Conservation (phyloP, 2,797 vertebrate genomes). For the Pseudochaenichthys georgianus region DNA sequence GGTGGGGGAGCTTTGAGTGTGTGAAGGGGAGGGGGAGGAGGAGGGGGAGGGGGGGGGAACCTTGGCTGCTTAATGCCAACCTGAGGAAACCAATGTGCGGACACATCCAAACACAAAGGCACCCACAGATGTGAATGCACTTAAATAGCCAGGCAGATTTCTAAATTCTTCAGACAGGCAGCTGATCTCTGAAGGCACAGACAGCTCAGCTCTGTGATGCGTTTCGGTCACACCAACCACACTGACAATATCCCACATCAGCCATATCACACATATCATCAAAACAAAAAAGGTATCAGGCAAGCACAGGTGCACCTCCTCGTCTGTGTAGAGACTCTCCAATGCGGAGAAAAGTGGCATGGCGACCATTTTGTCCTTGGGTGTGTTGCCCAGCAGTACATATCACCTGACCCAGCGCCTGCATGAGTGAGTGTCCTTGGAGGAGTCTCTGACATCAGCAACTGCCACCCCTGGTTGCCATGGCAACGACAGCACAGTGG, state of each 20-base stretch:
- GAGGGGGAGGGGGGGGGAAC: conserved; percentile 26
- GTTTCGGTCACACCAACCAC: conserved; percentile 52
- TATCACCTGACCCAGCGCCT: conserved; percentile 70
- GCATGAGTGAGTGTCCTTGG: conserved; percentile 80
- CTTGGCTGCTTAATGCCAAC: conserved; percentile 83
- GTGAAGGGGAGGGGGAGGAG: conserved; percentile 59
- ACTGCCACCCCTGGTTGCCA: conserved; percentile 77
- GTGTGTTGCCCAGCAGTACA: conserved; percentile 57
- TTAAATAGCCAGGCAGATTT: conserved; percentile 49
- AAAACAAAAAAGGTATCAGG: conserved; percentile 24
- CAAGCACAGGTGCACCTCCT: conserved; percentile 40
- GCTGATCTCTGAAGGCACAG: conserved; percentile 60
- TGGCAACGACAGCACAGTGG: conserved; percentile 75
- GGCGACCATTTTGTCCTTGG: conserved; percentile 68
- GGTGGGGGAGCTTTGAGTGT: conserved; percentile 69
- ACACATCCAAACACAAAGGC: conserved; percentile 68
- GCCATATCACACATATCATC: conserved; percentile 43
- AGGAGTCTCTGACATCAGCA: conserved; percentile 78
- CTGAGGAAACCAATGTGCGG: conserved; percentile 73
- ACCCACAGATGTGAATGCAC: conserved; percentile 49
- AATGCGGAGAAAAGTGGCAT: conserved; percentile 3
- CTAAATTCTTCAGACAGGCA: conserved; percentile 55
- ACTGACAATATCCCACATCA: conserved; percentile 44
- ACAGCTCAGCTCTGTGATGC: conserved; percentile 46
- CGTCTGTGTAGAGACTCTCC: conserved; percentile 28